Evolutionary conservation across 1,140 invertebrate species (phyloP).

Genomic region (Papilio polyxenes): DNA sequence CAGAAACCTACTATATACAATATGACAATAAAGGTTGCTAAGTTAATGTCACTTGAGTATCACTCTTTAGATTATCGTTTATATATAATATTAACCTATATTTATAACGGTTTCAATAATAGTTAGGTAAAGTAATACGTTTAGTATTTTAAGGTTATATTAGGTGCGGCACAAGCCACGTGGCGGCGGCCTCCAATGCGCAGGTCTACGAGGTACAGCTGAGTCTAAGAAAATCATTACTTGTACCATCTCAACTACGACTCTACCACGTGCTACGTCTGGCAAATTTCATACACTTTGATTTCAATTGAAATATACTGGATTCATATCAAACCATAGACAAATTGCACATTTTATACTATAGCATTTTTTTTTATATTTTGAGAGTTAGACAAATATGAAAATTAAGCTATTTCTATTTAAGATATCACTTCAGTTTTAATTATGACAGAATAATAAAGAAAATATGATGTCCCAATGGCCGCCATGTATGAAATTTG

Average conservation of each 20-base stretch:
- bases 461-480: not conserved
- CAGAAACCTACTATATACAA: too few species aligned
- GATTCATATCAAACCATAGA: too few species aligned
- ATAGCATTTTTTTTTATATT: too few species aligned
- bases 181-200: constrained; percentile 57
- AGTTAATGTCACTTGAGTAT: not conserved
- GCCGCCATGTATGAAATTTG: not conserved
- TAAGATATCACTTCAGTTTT: too few species aligned
- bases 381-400: too few species aligned
- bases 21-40: too few species aligned
- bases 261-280: constrained; percentile 51
- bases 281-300: constrained; percentile 17
- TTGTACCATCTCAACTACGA: constrained; percentile 51
- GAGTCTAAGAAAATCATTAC: constrained; percentile 76
- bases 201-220: constrained; percentile 69
- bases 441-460: too few species aligned
- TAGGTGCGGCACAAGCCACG: constrained; percentile 53
- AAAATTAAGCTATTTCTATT: too few species aligned
- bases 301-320: not conserved
- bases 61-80: not conserved
- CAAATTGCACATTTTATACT: too few species aligned
- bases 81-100: too few species aligned
- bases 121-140: not conserved
- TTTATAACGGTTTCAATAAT: not conserved
- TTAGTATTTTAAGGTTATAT: not conserved